Percentiles rank a stretch among this genome's conserved stretches.
Evolutionary conservation across 2,797 vertebrate species (phyloP).

Genomic region (Rhinogobio ventralis): DNA sequence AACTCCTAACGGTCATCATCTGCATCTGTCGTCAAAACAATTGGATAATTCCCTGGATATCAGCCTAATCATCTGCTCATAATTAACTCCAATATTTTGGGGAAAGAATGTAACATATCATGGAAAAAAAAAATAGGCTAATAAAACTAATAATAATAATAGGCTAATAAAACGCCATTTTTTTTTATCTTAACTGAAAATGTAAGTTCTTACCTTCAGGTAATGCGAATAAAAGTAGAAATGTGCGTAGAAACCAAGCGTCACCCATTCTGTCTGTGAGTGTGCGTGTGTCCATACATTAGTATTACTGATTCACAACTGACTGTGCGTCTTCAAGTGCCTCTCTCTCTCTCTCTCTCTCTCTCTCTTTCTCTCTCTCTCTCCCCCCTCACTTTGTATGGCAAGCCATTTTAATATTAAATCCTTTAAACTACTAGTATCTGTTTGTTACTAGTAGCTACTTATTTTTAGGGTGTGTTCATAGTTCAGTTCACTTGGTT

Average conservation of each 20-base stretch:
- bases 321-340: conserved; percentile 39
- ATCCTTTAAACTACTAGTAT: too few species aligned
- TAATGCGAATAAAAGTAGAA: conserved; percentile 61
- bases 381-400: not conserved
- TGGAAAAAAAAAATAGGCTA: not conserved
- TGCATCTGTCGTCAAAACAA: conserved; percentile 44
- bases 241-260: conserved; percentile 66
- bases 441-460: not conserved
- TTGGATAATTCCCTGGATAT: conserved; percentile 7
- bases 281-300: not conserved
- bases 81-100: not conserved
- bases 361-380: conserved; percentile 13
- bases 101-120: not conserved
- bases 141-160: too few species aligned
- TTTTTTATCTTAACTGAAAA: not conserved
- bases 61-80: not conserved
- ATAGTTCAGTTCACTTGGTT: too few species aligned
- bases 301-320: conserved; percentile 26
- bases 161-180: not conserved
- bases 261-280: conserved; percentile 65
- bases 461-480: not conserved
- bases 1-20: conserved; percentile 25
- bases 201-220: conserved; percentile 70
- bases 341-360: conserved; percentile 40
- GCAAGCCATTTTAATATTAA: not conserved